Base-by-base conservation (phyloP, 2,888 invertebrate species). In the Ormyrus pomaceus region DNA sequence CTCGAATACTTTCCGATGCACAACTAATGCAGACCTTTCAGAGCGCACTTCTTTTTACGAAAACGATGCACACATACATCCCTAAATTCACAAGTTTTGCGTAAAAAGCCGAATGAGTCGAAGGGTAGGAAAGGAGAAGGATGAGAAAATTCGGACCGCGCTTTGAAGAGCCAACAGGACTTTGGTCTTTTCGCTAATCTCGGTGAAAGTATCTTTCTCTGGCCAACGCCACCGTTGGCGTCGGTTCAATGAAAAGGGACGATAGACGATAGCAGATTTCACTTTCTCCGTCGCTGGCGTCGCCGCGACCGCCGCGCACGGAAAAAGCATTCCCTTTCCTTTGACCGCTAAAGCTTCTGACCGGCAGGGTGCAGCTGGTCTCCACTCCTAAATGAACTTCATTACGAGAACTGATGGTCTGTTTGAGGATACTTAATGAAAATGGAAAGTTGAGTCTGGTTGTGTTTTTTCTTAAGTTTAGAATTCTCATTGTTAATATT, bases 191-290 rank as follows among this genome's bases (percentile, higher is more conserved):
- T 50, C 73, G 77, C 64, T 82, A 77, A 82, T 82, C 79, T 82
- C 82, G 59, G 66, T 19, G 59, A 56, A 58, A 72, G 78, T 79
- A 76, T 78, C 78, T 79, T 51, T 62, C 34, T 48, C 48, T 46
- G 45, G 50, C 9, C 45, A n/a, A 6, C 59, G 46, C 53, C 8
- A 9, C 48, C 59, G 13, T 7, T 19, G 53, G 48, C 51, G 7
- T 11, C 46, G 48, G 55, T 46, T 50, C 65, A 71, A 66, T 72
- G 78, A 69, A 73, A 73, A 72, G 74, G 70, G 71, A 62, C 56
- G 62, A 70, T 71, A 56, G 65, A 59, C 73, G 82, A 79, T 82
- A 73, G 68, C 76, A 73, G 70, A 71, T 78, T 82, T 82, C 81
- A 69, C 81, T 82, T 76, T 82, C 81, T 66, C 68, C 45, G 46